Evolutionary conservation across 2,888 invertebrate species (phyloP), one percentile per base, ranked within the genome.

Genomic region (Eilema sororculum): DNA sequence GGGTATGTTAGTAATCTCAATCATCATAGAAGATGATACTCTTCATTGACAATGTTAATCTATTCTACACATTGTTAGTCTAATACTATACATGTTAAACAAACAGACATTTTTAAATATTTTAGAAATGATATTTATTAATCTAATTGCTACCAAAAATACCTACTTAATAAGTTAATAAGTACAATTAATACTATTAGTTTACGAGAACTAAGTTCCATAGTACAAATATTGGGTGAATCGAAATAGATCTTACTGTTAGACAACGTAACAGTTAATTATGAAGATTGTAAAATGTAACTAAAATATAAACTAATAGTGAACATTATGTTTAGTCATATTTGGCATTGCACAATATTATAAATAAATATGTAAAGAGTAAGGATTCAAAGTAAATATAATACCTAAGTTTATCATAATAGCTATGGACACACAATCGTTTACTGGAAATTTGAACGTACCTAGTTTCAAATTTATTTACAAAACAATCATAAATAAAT

Each of bases 61-160:
- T 95, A 95, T 86, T 91, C 95, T 95, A 95, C 93, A 90, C 88
- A 91, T 90, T 93, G 94, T 95, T 95, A 95, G 94, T 95, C 94
- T 95, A 95, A 86, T 84, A 87, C 95, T 95, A 95, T 93, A 95
- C 95, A 95, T 95, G 95, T 95, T 95, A 95, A 95, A 95, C 94
- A 95, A 95, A 95, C 95, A 95, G 91, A 95, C 95, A 87, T 89
- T 88, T 93, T 93, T 87, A 91, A 92, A 91, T 93, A 92, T 91
- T 94, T 92, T 90, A 93, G 88, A 93, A 94, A 94, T 93, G 91
- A 93, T 89, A 89, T 95, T 95, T 95, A 95, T 95, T 95, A 94
- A 90, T 91, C 94, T 95, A 94, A 90, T 85, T 79, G 80, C 94
- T 95, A 94, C 93, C 83, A 86, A 91, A 65, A 88, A 87, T 84